These are phyloP conservation scores for Diogma glabrata DNA, from an alignment of 2,888 invertebrate species.

Conservation along the genomic window DNA sequence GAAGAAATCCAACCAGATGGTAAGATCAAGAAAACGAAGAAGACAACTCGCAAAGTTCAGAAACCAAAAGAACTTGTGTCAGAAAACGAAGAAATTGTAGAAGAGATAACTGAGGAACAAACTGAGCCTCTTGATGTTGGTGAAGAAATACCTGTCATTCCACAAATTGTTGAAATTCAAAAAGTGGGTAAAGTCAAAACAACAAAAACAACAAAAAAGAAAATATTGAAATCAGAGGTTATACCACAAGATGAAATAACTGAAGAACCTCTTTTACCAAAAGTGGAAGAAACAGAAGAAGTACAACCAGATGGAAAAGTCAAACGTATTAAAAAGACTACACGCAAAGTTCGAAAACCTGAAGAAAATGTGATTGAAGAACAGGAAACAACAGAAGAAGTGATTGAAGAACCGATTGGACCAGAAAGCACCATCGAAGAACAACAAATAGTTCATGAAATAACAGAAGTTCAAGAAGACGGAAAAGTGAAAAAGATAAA, in stretches of 20 bases:
- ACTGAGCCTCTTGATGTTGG: too few relatives aligned
- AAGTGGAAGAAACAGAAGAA: not conserved
- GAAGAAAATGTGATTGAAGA: constrained; percentile 23
- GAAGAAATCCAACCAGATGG: not conserved
- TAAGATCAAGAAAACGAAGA: not conserved
- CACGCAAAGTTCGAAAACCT: not conserved
- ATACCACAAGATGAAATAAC: not conserved
- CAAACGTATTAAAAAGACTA: not conserved
- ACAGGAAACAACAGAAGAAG: constrained; percentile 20
- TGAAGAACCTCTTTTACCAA: not conserved
- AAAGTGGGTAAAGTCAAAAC: not conserved
- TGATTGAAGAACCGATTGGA: constrained; percentile 22
- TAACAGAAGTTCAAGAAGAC: constrained; percentile 18
- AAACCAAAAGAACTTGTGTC: not conserved
- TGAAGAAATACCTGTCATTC: not conserved
- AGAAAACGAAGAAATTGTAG: not conserved
- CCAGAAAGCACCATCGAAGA: constrained; percentile 17
- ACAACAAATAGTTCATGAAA: constrained; percentile 3
- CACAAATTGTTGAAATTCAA: not conserved
- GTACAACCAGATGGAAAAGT: not conserved
- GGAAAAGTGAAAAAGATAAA: constrained; percentile 11
- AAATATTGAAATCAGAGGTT: not conserved
- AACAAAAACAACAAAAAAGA: not conserved
- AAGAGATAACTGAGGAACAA: constrained; percentile 16
- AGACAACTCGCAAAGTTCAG: not conserved